Evolutionary conservation across 2,888 invertebrate species (phyloP).

Genomic region (Drosophila incognita): DNA sequence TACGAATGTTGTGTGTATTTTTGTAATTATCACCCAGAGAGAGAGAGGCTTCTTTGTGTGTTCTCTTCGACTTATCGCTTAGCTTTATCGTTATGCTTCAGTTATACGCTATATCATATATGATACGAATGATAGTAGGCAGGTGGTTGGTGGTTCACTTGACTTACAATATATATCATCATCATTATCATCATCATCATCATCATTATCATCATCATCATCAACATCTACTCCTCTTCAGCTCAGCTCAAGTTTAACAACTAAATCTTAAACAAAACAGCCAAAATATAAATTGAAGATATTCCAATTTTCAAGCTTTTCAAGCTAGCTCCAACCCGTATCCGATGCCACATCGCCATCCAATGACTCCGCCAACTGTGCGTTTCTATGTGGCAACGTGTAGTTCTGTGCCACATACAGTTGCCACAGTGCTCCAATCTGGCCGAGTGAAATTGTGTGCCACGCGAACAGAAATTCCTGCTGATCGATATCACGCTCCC

Average conservation of each 20-base stretch:
- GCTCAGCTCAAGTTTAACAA: constrained; percentile 29
- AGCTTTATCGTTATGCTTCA: constrained; percentile 31
- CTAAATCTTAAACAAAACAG: constrained; percentile 59
- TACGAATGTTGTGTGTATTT: constrained; percentile 34
- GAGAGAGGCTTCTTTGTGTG: constrained; percentile 46
- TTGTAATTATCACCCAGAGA: constrained; percentile 51
- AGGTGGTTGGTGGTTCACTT: constrained; percentile 81
- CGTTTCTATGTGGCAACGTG: constrained; percentile 32
- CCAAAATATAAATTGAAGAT: constrained; percentile 29
- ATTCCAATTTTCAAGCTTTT: constrained; percentile 11
- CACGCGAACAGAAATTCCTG: constrained; percentile 83
- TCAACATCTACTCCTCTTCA: not conserved
- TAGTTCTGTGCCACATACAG: constrained; percentile 60
- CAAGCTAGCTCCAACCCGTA: constrained; percentile 61
- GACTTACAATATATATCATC: constrained; percentile 66
- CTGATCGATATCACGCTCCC: constrained; percentile 70
- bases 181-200: not conserved
- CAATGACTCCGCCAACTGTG: constrained; percentile 1
- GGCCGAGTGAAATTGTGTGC: constrained; percentile 84
- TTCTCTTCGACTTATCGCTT: constrained; percentile 31
- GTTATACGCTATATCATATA: constrained; percentile 55
- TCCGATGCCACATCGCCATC: constrained; percentile 28
- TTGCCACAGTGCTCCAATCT: constrained; percentile 85
- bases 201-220: too few species aligned
- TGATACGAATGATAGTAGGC: constrained; percentile 79